Conservation (phyloP, 2,888 invertebrate species). For the Eilema caniola region DNA sequence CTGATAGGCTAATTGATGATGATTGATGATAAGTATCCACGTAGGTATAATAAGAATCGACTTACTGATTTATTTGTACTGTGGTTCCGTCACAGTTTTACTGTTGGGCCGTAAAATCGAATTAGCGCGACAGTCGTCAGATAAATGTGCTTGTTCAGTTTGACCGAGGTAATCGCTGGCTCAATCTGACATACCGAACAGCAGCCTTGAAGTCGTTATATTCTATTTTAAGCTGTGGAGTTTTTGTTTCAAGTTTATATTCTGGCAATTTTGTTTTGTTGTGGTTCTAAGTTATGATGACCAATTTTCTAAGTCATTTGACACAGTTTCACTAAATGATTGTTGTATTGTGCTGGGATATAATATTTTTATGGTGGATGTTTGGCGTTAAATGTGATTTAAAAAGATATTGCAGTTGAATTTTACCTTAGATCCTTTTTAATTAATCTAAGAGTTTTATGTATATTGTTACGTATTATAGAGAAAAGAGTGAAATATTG, state of each 20-base stretch:
- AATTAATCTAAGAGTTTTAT: too few relatives aligned
- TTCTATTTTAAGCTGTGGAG: conserved; percentile 4
- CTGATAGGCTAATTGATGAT: too few relatives aligned
- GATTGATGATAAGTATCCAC: too few relatives aligned
- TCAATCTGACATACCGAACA: conserved; percentile 7
- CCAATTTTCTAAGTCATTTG: background rate
- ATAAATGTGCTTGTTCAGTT: conserved; percentile 46
- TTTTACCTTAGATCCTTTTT: too few relatives aligned
- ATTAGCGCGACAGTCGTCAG: conserved; percentile 49
- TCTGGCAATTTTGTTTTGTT: background rate
- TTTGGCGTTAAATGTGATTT: too few relatives aligned
- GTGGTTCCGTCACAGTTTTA: conserved; percentile 43
- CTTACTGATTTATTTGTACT: conserved; percentile 34
- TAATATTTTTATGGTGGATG: too few relatives aligned
- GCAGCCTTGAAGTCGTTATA: background rate
- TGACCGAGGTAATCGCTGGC: conserved; percentile 23
- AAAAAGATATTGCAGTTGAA: too few relatives aligned
- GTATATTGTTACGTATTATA: too few relatives aligned
- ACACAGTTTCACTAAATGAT: background rate
- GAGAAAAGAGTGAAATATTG: too few relatives aligned
- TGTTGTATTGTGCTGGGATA: too few relatives aligned
- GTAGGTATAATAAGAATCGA: too few relatives aligned
- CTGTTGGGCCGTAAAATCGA: conserved; percentile 47
- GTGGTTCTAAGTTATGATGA: background rate
- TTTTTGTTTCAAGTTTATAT: background rate